Base-by-base conservation (phyloP, 2,888 invertebrate genomes). In the Reticulitermes lucifugus region DNA sequence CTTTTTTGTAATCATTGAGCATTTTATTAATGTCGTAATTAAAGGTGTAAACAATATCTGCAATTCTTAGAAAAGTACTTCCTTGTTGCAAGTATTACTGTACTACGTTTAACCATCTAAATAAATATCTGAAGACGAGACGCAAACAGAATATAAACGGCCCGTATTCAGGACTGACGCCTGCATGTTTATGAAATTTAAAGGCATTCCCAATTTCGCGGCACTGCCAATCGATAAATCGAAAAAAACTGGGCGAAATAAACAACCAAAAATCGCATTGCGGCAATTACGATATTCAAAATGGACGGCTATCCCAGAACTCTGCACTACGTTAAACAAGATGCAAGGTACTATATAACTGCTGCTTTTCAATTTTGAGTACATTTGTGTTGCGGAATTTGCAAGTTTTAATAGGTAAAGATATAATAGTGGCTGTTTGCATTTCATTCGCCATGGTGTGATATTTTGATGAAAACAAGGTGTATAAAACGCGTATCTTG, bases 231-330 rank as follows among this genome's bases (percentile, higher is more conserved):
- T 70, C 60, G 51, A 84, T 25, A 80, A 22, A n/a, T 51, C 55
- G 55, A 60, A 25, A 21, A 7, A 60, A 35, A 25, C 5, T 35
- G 25, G 55, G 21, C 73, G 41, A 84, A 83, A 84, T 81, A 86
- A 86, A 86, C 84, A 84, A 86, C 80, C 75, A 84, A 84, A 84
- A 60, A 86, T 84, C 86, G 86, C 86, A 86, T 79, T 86, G 86
- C 86, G 86, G 86, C 77, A 84, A 81, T 79, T 70, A 43, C 51
- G 83, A 84, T 84, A 81, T 86, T 86, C 86, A 86, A 86, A 86
- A 86, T 86, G 86, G 86, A 86, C 86, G 86, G 81, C 81, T 86
- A 81, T 59, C 86, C 84, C 55, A 71, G 86, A 70, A 71, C 80
- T 41, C 81, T 84, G 59, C 84, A 86, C 80, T 86, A 86, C 86